These are phyloP conservation scores for Diogma glabrata DNA, from an alignment of 2,888 invertebrate species.

Conservation along the genomic window DNA sequence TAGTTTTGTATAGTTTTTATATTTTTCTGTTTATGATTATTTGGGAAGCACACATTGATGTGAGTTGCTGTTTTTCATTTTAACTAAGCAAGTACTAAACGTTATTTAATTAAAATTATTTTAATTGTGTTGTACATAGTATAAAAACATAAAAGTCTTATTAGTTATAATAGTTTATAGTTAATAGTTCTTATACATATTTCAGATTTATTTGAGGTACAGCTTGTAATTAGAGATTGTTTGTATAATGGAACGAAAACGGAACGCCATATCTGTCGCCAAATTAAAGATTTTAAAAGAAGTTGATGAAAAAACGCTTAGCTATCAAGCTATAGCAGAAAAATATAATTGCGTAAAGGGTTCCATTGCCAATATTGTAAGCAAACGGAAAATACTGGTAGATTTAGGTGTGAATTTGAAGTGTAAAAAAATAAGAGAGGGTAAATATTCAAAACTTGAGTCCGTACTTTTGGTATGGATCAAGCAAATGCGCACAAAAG, in stretches of 20 bases:
- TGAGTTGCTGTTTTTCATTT: no score
- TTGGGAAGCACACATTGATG: no score
- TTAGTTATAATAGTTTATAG: no score
- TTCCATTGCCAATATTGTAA: not conserved
- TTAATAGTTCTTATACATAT: no score
- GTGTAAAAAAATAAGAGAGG: not conserved
- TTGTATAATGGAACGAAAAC: not conserved
- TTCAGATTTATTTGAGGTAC: no score
- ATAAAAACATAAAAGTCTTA: no score
- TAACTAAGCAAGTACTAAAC: no score
- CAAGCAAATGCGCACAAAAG: not conserved
- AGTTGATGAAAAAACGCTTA: not conserved
- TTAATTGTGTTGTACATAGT: no score
- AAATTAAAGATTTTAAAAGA: not conserved
- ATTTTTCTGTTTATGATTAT: no score
- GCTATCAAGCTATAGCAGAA: not conserved
- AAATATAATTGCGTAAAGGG: not conserved
- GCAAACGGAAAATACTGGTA: not conserved
- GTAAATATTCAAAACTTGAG: not conserved
- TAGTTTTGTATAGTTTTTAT: no score
- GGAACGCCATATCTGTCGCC: not conserved
- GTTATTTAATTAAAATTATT: no score
- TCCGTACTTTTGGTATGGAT: not conserved
- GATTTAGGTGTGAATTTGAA: not conserved
- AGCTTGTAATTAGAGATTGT: no score